Percentiles rank a stretch among this genome's conserved stretches.
These are phyloP conservation scores for Cataglyphis albicans DNA, from an alignment of 2,888 invertebrate species.

Conservation along the genomic window DNA sequence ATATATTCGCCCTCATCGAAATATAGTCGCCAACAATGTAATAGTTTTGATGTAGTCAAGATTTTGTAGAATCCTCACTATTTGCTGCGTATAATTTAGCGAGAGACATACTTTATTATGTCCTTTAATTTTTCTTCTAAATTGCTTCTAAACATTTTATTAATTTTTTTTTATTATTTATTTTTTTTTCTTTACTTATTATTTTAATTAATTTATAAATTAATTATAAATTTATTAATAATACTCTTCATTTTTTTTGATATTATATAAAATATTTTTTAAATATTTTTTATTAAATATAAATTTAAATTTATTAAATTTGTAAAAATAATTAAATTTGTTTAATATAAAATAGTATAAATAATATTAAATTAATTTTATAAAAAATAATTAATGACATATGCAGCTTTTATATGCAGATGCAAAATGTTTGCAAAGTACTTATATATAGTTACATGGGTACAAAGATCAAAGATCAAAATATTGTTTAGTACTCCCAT, in stretches of 20 bases:
- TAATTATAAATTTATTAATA: not conserved
- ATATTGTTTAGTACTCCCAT: not conserved
- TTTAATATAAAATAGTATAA: too few species aligned
- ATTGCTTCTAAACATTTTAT: not conserved
- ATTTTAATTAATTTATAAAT: too few species aligned
- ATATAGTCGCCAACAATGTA: not conserved
- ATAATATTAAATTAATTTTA: too few species aligned
- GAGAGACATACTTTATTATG: too few species aligned
- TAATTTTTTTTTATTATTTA: too few species aligned
- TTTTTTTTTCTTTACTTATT: too few species aligned
- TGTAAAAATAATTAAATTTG: constrained; percentile 2
- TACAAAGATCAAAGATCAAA: not conserved
- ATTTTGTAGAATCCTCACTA: too few species aligned
- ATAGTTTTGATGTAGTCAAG: not conserved
- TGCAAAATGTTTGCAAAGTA: not conserved
- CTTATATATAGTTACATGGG: not conserved
- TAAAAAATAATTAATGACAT: not conserved
- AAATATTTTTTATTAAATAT: too few species aligned
- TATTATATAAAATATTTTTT: too few species aligned
- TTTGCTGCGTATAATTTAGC: too few species aligned
- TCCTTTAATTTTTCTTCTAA: not conserved
- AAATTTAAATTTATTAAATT: too few species aligned
- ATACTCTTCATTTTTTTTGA: not conserved
- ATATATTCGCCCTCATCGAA: not conserved
- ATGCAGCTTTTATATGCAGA: not conserved